A percentile compares a stretch with the other conserved stretches of the same genome.
These are phyloP conservation scores for Cosmia pyralina DNA, from an alignment of 2,888 invertebrate species.

Conservation along the genomic window DNA sequence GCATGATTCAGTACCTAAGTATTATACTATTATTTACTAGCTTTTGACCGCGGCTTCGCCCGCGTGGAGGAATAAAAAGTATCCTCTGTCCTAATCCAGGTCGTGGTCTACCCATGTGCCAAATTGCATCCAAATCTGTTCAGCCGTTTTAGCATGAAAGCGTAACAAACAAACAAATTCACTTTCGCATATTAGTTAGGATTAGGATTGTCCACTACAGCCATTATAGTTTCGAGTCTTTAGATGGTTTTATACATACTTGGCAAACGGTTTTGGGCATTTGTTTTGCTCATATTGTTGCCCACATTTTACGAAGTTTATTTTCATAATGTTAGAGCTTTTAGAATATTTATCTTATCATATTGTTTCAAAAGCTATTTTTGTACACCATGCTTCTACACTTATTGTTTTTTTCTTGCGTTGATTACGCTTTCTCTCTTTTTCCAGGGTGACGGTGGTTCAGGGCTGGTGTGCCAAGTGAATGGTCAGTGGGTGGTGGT, in stretches of 20 bases:
- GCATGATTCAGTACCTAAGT: too few species aligned
- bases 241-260: background rate
- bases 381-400: background rate
- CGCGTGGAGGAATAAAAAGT: too few species aligned
- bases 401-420: background rate
- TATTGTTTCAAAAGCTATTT: background rate
- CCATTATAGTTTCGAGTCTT: background rate
- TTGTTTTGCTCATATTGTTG: background rate
- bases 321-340: background rate
- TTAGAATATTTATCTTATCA: background rate
- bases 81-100: too few species aligned
- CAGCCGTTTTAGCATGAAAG: too few species aligned
- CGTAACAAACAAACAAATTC: too few species aligned
- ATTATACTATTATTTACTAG: too few species aligned
- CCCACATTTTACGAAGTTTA: background rate
- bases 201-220: background rate
- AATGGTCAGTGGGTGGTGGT: slow-evolving; percentile 91
- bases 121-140: too few species aligned
- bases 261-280: background rate
- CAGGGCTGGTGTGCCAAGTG: slow-evolving; percentile 92
- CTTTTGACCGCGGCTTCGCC: too few species aligned
- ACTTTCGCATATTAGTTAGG: too few species aligned
- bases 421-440: background rate
- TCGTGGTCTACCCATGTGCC: too few species aligned
- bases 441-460: slow-evolving; percentile 93